phyloP scores from a whole-genome alignment of 2,797 vertebrate species.

The Geotrypetes seraphini region DNA sequence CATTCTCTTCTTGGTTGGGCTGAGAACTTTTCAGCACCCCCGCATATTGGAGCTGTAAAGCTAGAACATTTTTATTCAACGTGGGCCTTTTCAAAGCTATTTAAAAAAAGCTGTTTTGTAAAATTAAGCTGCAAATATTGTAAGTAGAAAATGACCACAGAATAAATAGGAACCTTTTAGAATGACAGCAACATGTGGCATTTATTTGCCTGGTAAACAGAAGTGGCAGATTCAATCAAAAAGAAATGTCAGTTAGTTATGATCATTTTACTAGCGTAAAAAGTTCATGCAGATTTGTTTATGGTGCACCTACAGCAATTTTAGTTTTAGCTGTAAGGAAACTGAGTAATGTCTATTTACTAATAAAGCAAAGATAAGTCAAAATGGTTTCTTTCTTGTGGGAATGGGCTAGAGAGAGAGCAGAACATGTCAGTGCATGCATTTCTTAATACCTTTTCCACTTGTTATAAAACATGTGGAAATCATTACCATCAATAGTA shows the following conservation, averaged over 20 bases:
- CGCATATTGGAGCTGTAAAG: conserved; percentile 45
- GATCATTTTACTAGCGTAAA: conserved; percentile 89
- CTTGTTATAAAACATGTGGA: conserved; percentile 46
- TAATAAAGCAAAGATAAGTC: conserved; percentile 73
- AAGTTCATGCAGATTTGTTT: conserved; percentile 59
- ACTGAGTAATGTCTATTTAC: conserved; percentile 59
- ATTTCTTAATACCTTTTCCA: conserved; percentile 43
- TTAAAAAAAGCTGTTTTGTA: conserved; percentile 62
- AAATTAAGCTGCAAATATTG: conserved; percentile 65
- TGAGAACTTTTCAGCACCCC: too few species aligned
- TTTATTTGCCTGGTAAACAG: conserved; percentile 95
- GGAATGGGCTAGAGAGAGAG: conserved; percentile 12
- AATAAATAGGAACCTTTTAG: conserved; percentile 63
- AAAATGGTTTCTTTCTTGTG: conserved; percentile 7
- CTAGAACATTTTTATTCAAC: conserved; percentile 56
- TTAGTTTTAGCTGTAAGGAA: conserved; percentile 24
- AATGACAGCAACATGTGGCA: conserved; percentile 80
- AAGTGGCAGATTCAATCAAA: conserved; percentile 95
- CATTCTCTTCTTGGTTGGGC: too few species aligned
- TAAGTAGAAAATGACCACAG: conserved; percentile 65
- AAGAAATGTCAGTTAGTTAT: conserved; percentile 82
- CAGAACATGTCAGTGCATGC: conserved; percentile 33
- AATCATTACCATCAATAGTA: conserved; percentile 45
- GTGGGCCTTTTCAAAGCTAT: conserved; percentile 35
- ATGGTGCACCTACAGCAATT: conserved; percentile 65